A percentile compares a stretch with the other conserved stretches of the same genome.
phyloP scores from a whole-genome alignment of 2,888 invertebrate species.

The Theretra japonica region DNA sequence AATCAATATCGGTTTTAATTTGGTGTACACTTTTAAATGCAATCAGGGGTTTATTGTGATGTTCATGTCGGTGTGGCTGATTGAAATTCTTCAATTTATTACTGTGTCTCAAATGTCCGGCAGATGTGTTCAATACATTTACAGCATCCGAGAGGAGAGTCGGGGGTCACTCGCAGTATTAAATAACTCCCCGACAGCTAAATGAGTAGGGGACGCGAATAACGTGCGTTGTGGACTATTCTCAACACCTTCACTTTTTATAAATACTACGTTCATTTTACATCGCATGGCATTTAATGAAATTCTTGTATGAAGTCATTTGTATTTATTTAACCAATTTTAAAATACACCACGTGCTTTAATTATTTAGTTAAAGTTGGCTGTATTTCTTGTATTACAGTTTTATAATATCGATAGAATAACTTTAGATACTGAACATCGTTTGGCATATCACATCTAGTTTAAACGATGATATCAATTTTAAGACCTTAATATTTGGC shows the following conservation, averaged over 20 bases:
- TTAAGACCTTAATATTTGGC: too few species aligned
- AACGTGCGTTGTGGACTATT: slow-evolving; percentile 56
- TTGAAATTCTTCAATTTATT: slow-evolving; percentile 73
- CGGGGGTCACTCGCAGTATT: slow-evolving; percentile 80
- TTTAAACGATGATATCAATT: too few species aligned
- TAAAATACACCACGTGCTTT: too few species aligned
- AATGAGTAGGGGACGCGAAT: slow-evolving; percentile 79
- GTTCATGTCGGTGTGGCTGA: slow-evolving; percentile 45
- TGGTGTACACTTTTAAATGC: slow-evolving; percentile 29
- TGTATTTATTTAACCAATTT: background rate
- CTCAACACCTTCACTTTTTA: slow-evolving; percentile 38
- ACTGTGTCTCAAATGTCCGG: slow-evolving; percentile 68
- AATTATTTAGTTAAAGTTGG: too few species aligned
- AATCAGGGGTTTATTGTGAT: slow-evolving; percentile 21
- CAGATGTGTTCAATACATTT: slow-evolving; percentile 80
- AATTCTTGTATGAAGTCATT: background rate
- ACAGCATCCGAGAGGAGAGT: slow-evolving; percentile 60
- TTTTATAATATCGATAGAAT: too few species aligned
- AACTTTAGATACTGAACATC: too few species aligned
- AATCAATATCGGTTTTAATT: slow-evolving; percentile 39
- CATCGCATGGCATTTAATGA: background rate
- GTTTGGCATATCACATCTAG: too few species aligned
- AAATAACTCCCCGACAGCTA: slow-evolving; percentile 83
- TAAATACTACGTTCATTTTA: slow-evolving; percentile 11
- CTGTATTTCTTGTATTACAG: too few species aligned